Evolutionary conservation across 2,113 vertebrate genomes (phyloP).

Genomic region (Probosciger aterrimus): DNA sequence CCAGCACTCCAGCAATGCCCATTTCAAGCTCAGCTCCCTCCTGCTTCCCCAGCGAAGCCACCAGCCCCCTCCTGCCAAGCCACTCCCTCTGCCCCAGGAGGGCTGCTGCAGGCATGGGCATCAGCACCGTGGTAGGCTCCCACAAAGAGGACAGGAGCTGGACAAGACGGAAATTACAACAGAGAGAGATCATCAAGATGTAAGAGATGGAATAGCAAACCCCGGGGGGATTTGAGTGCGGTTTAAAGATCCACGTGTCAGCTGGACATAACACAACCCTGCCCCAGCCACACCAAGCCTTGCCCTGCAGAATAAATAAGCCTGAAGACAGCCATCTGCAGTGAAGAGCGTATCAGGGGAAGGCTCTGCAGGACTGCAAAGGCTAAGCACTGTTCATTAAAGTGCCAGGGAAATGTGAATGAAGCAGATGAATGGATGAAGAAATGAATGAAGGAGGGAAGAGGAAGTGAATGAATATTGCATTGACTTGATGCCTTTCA

Average conservation of each 20-base stretch:
- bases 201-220: neutral
- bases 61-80: neutral
- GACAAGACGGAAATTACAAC: neutral
- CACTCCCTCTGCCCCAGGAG: neutral
- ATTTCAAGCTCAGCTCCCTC: neutral
- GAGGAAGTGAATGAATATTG: conserved; percentile 66
- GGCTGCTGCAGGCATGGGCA: fast-evolving
- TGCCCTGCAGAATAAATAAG: neutral
- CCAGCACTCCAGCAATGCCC: neutral
- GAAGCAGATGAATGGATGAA: conserved; percentile 59
- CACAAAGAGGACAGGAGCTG: fast-evolving
- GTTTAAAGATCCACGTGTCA: neutral
- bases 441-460: conserved; percentile 65
- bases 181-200: neutral
- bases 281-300: neutral
- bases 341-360: neutral
- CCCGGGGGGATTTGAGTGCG: neutral
- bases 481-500: conserved; percentile 47
- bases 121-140: fast-evolving
- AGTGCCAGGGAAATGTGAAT: conserved; percentile 55
- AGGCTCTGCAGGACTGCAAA: conserved; percentile 31
- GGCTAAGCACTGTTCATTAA: conserved; percentile 47
- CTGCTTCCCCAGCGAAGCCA: neutral
- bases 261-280: neutral
- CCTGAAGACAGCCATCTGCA: conserved; percentile 13